Evolutionary conservation across 37 sponge, comb jelly and placozoan species (phyloP).

Genomic region (Theonella swinhoei): DNA sequence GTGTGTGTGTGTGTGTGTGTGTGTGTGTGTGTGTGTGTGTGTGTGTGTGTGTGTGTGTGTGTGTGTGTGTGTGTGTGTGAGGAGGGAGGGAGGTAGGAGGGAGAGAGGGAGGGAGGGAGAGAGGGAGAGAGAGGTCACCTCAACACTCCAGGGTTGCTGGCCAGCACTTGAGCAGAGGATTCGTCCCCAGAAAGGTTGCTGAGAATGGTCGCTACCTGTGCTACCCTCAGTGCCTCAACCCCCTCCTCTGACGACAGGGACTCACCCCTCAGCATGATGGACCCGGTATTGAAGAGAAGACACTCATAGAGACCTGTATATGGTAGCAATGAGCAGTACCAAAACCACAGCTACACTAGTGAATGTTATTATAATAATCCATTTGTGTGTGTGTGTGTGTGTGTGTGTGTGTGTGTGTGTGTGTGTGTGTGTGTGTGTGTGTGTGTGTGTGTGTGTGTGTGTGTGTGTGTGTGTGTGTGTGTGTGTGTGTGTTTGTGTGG

Average conservation of each 20-base stretch:
- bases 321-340: too few relatives aligned
- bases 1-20: conserved; percentile 7
- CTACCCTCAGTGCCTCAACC: conserved; percentile 36
- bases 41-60: background rate
- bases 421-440: too few relatives aligned
- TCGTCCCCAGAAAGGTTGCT: conserved; percentile 52
- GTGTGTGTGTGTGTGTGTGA: background rate
- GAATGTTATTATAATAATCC: too few relatives aligned
- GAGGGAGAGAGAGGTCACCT: conserved; percentile 2
- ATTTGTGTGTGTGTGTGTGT: too few relatives aligned
- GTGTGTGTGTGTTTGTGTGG: too few relatives aligned
- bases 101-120: conserved; percentile 7
- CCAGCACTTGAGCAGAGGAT: conserved; percentile 1
- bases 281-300: background rate
- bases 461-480: too few relatives aligned
- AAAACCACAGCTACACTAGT: background rate
- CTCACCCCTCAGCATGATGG: background rate
- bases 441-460: too few relatives aligned
- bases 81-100: background rate
- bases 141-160: background rate
- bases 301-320: background rate
- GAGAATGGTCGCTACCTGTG: conserved; percentile 52
- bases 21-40: background rate
- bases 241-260: background rate
- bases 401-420: too few relatives aligned